phyloP scores from a whole-genome alignment of 2,888 invertebrate species.

The Adela reaumurella region DNA sequence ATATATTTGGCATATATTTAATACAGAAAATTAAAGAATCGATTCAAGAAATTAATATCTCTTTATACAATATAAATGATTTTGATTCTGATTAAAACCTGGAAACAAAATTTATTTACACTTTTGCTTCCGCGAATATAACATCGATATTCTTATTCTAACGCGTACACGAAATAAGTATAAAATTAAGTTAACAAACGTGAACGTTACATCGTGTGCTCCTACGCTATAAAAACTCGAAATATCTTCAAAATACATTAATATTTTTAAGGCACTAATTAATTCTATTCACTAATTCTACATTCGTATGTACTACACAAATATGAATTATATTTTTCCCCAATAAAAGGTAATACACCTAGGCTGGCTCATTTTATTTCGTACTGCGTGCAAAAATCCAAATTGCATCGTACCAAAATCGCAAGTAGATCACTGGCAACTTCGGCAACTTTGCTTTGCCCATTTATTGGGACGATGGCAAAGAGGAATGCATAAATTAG shows the following conservation, averaged over 20 bases:
- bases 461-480: too few relatives aligned
- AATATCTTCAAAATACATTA: constrained; percentile 6
- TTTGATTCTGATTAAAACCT: not conserved
- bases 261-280: constrained; percentile 3
- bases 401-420: too few relatives aligned
- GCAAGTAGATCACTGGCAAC: too few relatives aligned
- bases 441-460: too few relatives aligned
- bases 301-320: too few relatives aligned
- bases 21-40: not conserved
- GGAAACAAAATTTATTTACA: too few relatives aligned
- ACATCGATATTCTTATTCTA: not conserved
- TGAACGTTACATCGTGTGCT: not conserved
- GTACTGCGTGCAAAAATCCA: too few relatives aligned
- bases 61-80: not conserved
- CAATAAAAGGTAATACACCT: too few relatives aligned
- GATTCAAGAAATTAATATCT: not conserved
- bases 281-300: not conserved
- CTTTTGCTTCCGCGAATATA: not conserved
- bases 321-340: too few relatives aligned
- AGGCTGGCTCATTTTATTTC: too few relatives aligned
- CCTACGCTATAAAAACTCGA: constrained; percentile 4
- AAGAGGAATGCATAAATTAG: too few relatives aligned
- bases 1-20: constrained; percentile 54
- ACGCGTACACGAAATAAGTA: not conserved
- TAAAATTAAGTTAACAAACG: not conserved